These are phyloP conservation scores for pig (Sus scrofa) DNA, from an alignment of 2,113 vertebrate species.

Conservation along the genomic window T2T-Sscrofa CM000822.6:66978001-66978500, in stretches of 20 bases:
- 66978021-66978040: neutral
- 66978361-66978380: constrained; percentile 81
- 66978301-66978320: constrained; percentile 72
- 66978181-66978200: constrained; percentile 8
- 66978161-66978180: constrained; percentile 45
- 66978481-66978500: constrained; percentile 49
- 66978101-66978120: neutral
- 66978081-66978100: neutral
- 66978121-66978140: neutral
- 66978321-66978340: constrained; percentile 78
- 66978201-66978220: constrained; percentile 70
- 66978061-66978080: constrained; percentile 19
- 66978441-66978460: neutral
- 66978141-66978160: constrained; percentile 49
- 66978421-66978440: constrained; percentile 76
- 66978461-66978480: neutral
- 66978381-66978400: constrained; percentile 75
- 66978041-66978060: constrained; percentile 16
- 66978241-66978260: constrained; percentile 68
- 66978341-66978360: constrained; percentile 79
- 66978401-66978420: constrained; percentile 55
- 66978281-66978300: constrained; percentile 70
- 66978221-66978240: constrained; percentile 54
- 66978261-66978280: constrained; percentile 72
- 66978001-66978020: neutral